Conservation (phyloP, 1,140 invertebrate genomes). For the Cardiocondyla obscurior region DNA sequence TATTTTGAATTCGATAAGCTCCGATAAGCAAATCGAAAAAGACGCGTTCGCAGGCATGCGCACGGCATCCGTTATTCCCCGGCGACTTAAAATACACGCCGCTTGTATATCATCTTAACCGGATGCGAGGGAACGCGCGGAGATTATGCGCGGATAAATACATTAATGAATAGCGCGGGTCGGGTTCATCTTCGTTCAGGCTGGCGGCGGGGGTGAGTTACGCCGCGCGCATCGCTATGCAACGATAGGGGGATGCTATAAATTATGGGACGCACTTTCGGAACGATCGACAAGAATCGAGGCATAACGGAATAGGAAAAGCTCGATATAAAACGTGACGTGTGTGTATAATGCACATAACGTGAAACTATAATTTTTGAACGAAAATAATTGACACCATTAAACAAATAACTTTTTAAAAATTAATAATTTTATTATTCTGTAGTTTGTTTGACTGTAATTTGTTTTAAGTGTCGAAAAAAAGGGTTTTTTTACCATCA, state of each 20-base stretch:
- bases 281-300: conserved; percentile 24
- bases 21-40: conserved; percentile 8
- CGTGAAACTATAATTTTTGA: too few relatives aligned
- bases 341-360: too few relatives aligned
- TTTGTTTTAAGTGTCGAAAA: not conserved
- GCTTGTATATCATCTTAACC: conserved; percentile 49
- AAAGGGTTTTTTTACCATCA: too few relatives aligned
- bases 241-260: conserved; percentile 32
- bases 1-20: too few relatives aligned
- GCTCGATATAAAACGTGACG: not conserved
- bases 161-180: conserved; percentile 27
- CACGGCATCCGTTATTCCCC: not conserved
- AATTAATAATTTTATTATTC: not conserved
- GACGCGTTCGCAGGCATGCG: not conserved
- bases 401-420: too few relatives aligned
- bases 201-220: not conserved
- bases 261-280: conserved; percentile 12
- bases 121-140: not conserved
- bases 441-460: not conserved
- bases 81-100: conserved; percentile 28
- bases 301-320: not conserved
- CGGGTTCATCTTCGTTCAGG: not conserved
- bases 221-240: conserved; percentile 3
- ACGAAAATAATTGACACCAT: too few relatives aligned
- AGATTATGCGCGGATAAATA: conserved; percentile 49